Evolutionary conservation across 2,888 invertebrate species (phyloP).

Genomic region (Merodon equestris): DNA sequence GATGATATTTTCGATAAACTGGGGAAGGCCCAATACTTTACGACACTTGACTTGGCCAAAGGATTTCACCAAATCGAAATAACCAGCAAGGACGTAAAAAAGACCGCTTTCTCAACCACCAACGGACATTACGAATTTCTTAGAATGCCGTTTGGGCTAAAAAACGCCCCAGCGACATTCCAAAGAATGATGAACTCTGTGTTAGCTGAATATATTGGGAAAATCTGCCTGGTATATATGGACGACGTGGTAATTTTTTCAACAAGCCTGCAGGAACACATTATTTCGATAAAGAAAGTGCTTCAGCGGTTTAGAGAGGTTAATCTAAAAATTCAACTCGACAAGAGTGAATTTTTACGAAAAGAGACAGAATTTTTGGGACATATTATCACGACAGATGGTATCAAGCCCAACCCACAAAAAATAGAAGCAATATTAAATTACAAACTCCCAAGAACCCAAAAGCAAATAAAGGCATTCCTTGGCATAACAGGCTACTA

Average conservation of each 20-base stretch:
- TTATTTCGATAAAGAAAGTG: background rate
- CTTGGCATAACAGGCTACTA: background rate
- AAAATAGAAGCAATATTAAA: background rate
- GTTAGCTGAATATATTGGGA: background rate
- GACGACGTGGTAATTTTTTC: background rate
- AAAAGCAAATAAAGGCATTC: background rate
- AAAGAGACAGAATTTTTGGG: constrained; percentile 68
- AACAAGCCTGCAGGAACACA: background rate
- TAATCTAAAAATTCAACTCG: constrained; percentile 57
- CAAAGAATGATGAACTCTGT: background rate
- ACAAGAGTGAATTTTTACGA: constrained; percentile 41
- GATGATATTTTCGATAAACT: constrained; percentile 61
- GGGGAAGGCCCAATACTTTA: constrained; percentile 54
- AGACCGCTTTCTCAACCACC: constrained; percentile 58
- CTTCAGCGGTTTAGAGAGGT: constrained; percentile 40
- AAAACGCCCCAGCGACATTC: background rate
- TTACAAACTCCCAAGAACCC: background rate
- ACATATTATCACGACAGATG: background rate
- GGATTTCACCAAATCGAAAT: constrained; percentile 64
- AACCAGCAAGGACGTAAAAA: constrained; percentile 38
- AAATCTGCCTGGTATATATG: background rate
- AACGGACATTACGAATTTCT: constrained; percentile 41
- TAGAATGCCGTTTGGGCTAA: background rate
- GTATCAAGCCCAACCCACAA: background rate
- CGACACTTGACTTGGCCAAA: constrained; percentile 53